phyloP scores from a whole-genome alignment of 2,113 vertebrate species.

The Falcunculus frontatus region DNA sequence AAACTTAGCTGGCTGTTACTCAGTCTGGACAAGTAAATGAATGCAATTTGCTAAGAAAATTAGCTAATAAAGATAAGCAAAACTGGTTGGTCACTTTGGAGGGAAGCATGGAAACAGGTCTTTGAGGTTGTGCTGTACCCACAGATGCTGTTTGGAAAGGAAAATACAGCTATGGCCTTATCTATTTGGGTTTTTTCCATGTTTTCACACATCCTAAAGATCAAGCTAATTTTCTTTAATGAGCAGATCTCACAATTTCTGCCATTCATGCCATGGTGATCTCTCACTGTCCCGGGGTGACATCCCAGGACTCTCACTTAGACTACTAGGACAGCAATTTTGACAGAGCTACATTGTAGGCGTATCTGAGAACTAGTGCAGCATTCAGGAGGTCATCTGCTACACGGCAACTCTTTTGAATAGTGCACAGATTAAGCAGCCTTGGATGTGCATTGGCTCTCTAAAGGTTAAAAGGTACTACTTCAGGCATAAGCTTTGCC shows the following conservation, averaged over 20 bases:
- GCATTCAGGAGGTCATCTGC: not conserved
- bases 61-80: not conserved
- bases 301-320: not conserved
- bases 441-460: not conserved
- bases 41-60: not conserved
- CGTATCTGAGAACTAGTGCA: not conserved
- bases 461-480: not conserved
- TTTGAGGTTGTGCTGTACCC: not conserved
- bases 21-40: not conserved
- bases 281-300: too few relatives aligned
- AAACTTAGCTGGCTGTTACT: not conserved
- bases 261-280: not conserved
- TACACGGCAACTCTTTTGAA: not conserved
- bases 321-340: not conserved
- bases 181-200: fast-evolving
- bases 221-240: not conserved
- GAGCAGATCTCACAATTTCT: not conserved
- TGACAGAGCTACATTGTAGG: not conserved
- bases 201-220: not conserved
- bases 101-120: not conserved
- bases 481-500: not conserved
- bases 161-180: not conserved
- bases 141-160: not conserved
- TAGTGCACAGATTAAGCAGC: not conserved
- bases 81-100: not conserved